Evolutionary conservation across 2,888 invertebrate species (phyloP).

Genomic region (Xiphydria camelus): DNA sequence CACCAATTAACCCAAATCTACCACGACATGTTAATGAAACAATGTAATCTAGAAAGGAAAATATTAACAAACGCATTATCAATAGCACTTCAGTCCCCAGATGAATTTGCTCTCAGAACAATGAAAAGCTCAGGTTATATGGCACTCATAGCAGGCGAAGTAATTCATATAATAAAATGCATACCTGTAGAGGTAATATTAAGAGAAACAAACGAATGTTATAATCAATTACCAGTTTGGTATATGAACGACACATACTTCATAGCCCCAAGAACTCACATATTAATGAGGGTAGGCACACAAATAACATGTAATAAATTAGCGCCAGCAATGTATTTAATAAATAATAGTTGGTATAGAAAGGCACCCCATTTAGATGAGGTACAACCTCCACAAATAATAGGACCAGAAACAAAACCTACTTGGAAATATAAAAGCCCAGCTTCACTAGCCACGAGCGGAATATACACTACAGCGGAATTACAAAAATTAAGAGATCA

Average conservation of each 20-base stretch:
- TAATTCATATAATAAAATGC: constrained; percentile 26
- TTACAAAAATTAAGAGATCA: constrained; percentile 10
- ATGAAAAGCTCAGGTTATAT: constrained; percentile 26
- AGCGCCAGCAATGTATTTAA: constrained; percentile 20
- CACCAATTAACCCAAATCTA: not conserved
- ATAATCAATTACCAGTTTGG: not conserved
- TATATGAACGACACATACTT: not conserved
- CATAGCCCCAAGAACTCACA: constrained; percentile 23
- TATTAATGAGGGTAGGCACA: constrained; percentile 23
- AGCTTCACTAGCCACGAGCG: constrained; percentile 8
- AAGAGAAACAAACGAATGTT: constrained; percentile 13
- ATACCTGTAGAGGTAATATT: constrained; percentile 17
- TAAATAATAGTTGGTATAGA: constrained; percentile 24
- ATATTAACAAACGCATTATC: constrained; percentile 24
- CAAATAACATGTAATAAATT: constrained; percentile 24
- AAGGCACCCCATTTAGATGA: constrained; percentile 2
- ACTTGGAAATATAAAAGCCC: constrained; percentile 12
- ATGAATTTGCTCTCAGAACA: constrained; percentile 23
- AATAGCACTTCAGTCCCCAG: constrained; percentile 23
- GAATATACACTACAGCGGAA: constrained; percentile 15
- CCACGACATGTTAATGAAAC: not conserved
- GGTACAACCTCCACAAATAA: constrained; percentile 1
- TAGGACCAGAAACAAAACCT: constrained; percentile 11
- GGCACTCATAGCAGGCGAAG: constrained; percentile 27
- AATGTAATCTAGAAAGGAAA: constrained; percentile 16